These are phyloP conservation scores for Apogon talboti DNA, from an alignment of 2,797 vertebrate genomes.

Conservation along the genomic window DNA sequence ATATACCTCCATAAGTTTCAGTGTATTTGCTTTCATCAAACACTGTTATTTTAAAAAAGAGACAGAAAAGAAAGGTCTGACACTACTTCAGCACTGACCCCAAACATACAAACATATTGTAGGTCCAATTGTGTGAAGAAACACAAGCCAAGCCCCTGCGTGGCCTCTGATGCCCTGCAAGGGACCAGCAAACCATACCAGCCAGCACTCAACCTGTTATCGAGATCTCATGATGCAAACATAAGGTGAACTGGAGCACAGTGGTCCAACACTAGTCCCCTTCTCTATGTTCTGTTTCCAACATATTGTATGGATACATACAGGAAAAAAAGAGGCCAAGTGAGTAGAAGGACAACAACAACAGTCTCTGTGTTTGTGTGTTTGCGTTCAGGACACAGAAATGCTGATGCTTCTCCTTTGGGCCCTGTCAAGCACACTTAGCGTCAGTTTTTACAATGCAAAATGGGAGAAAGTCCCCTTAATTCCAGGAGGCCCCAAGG, in stretches of 20 bases:
- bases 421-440: constrained; percentile 71
- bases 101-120: constrained; percentile 6
- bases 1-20: too few species aligned
- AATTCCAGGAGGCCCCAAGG: constrained; percentile 48
- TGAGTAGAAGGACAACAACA: constrained; percentile 5
- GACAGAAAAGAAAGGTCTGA: not conserved
- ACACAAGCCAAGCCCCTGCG: constrained; percentile 2
- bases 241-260: constrained; percentile 3
- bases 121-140: constrained; percentile 11
- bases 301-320: constrained; percentile 5
- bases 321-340: constrained; percentile 16
- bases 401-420: constrained; percentile 71
- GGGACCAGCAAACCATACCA: constrained; percentile 7
- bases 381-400: constrained; percentile 48
- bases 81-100: not conserved
- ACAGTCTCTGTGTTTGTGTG: constrained; percentile 1
- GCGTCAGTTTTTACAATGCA: constrained; percentile 57
- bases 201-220: constrained; percentile 6
- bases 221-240: constrained; percentile 10
- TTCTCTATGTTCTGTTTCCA: not conserved
- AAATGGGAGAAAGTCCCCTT: constrained; percentile 42
- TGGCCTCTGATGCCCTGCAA: not conserved
- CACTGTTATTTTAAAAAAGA: not conserved
- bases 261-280: not conserved
- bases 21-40: not conserved